Percentiles rank a stretch among this genome's conserved stretches.
These are phyloP conservation scores for Alouatta palliata DNA, from an alignment of 2,113 vertebrate species.

Conservation along the genomic window DNA sequence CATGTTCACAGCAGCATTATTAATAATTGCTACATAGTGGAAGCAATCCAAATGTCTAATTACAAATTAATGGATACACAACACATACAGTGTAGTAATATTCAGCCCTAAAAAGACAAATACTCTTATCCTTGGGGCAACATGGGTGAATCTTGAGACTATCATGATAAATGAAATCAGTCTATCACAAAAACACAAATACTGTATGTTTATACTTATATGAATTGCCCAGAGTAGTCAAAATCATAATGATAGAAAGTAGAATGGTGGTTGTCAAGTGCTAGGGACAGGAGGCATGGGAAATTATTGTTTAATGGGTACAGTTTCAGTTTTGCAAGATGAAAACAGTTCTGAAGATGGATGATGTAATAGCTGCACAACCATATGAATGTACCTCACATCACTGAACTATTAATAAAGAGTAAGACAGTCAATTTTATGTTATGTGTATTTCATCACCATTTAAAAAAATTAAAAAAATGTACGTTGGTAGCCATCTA, in stretches of 20 bases:
- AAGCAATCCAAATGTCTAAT: background rate
- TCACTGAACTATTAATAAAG: background rate
- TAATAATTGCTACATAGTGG: background rate
- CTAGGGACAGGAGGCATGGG: background rate
- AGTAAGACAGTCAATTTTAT: background rate
- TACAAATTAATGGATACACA: background rate
- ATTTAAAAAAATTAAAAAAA: background rate
- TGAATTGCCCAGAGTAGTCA: background rate
- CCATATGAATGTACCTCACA: background rate
- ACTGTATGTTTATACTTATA: background rate
- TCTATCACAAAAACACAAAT: background rate
- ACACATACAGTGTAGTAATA: background rate
- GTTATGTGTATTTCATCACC: background rate
- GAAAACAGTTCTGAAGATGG: background rate
- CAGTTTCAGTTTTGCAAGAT: background rate
- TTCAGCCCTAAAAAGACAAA: background rate
- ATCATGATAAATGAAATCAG: background rate
- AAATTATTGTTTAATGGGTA: background rate
- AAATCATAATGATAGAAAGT: background rate
- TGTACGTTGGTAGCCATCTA: background rate
- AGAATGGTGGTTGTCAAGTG: background rate
- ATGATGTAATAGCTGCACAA: background rate
- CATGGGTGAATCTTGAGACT: background rate
- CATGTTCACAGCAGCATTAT: background rate
- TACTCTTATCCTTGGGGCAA: background rate